A percentile compares a stretch with the other conserved stretches of the same genome.
phyloP scores from a whole-genome alignment of 2,113 vertebrate species.

The Carassius carassius region DNA sequence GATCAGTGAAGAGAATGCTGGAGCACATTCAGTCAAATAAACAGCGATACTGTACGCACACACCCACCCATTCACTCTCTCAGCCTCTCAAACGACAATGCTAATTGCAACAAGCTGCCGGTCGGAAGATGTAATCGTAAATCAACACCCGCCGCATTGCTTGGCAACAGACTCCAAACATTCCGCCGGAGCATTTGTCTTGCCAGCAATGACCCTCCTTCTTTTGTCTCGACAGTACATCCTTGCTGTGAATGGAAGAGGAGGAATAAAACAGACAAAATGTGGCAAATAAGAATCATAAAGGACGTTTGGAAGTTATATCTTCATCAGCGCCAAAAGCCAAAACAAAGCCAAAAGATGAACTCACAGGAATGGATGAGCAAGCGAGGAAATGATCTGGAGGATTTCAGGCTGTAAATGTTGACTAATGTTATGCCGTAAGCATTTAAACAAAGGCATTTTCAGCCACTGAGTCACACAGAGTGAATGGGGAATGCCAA shows the following conservation, averaged over 20 bases:
- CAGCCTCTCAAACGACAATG: conserved; percentile 55
- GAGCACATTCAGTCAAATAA: conserved; percentile 58
- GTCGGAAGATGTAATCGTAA: conserved; percentile 70
- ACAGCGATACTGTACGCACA: conserved; percentile 55
- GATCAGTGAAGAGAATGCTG: conserved; percentile 53
- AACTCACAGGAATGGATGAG: conserved; percentile 24
- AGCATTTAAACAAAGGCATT: conserved; percentile 21
- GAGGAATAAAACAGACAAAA: background rate
- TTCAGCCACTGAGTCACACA: conserved; percentile 1
- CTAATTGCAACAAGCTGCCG: conserved; percentile 76
- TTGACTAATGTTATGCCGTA: background rate
- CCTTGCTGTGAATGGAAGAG: background rate
- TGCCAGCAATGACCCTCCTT: conserved; percentile 66
- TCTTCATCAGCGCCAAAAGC: background rate
- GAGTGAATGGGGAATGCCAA: background rate
- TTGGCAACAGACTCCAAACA: conserved; percentile 74
- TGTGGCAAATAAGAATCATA: background rate
- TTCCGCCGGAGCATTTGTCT: conserved; percentile 65
- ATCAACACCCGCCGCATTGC: conserved; percentile 72
- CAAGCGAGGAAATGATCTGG: background rate
- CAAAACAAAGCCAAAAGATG: conserved; percentile 13
- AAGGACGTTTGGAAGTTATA: conserved; percentile 1
- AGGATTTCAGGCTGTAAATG: conserved; percentile 23
- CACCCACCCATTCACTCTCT: conserved; percentile 19
- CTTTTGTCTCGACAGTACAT: conserved; percentile 56